Evolutionary conservation across 2,888 invertebrate species (phyloP), one percentile per base, ranked within the genome.

Genomic region (Troglohyphantes excavatus): DNA sequence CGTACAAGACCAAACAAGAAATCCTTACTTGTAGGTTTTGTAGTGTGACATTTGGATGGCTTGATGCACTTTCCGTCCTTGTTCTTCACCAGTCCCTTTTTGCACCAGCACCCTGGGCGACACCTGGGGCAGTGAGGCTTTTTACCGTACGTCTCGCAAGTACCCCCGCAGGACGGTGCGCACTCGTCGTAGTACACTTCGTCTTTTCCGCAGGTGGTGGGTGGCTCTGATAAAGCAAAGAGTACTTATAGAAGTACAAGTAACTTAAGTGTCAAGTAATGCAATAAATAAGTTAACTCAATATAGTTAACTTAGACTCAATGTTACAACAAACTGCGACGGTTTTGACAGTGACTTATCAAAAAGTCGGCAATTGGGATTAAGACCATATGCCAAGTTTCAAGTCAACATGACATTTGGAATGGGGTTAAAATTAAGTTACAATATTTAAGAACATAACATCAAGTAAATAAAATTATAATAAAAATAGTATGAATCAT

Each of bases 101-200:
- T 85, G 19, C 85, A 85, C 67, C 65, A 78, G 27, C 78, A 85
- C 0, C 86, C 86, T 2, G 78, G 63, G 5, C 9, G 26, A 13
- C 86, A 87, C 2, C 43, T 7, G 0, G 21, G 27, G 7, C 46
- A 46, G 33, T 72, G 27, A 2, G 19, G 19, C 0, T 11, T 11
- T 3, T 21, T 21, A 17, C 43, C 29, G 21, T 75, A 59, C 0
- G 70, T 67, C 2, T 82, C 81, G 11, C 88, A 82, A 0, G 88
- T 88, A 2, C 65, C 23, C 1, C 19, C 23, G 21, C 73, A 88
- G 3, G n/a, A 43, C 0, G 81, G 73, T 0, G 53, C 63, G 17
- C 86, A 87, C 0, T 61, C 43, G 0, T 59, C 27, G 29, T 87
- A 72, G 27, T 87, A 87, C 3, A 61, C 39, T 43, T 79, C 79